These are phyloP conservation scores for Drosophila quinaria DNA, from an alignment of 2,888 invertebrate species.

Conservation along the genomic window DNA sequence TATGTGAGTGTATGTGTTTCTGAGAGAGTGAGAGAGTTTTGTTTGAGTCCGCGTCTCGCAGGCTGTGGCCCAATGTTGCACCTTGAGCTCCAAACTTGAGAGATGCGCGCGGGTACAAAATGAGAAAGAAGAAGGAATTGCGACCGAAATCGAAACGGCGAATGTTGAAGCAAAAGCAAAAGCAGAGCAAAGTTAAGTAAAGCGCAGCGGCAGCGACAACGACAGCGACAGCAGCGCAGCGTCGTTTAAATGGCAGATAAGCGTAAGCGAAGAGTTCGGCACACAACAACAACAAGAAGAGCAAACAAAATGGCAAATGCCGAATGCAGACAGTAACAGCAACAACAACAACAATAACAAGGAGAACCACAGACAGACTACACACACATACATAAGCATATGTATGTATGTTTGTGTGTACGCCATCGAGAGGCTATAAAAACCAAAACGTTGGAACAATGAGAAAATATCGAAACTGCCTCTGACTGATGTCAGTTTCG, in stretches of 20 bases:
- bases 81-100: conserved; percentile 60
- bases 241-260: conserved; percentile 58
- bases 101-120: conserved; percentile 53
- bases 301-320: conserved; percentile 55
- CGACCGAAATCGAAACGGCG: conserved; percentile 65
- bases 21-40: conserved; percentile 43
- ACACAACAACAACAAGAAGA: conserved; percentile 32
- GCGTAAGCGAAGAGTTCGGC: conserved; percentile 56
- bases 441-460: conserved; percentile 61
- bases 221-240: conserved; percentile 8
- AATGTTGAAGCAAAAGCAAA: conserved; percentile 43
- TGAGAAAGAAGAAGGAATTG: conserved; percentile 50
- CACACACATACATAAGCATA: conserved; percentile 1
- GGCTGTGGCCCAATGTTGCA: conserved; percentile 59
- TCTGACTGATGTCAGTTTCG: conserved; percentile 62
- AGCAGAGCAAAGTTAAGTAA: conserved; percentile 38
- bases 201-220: conserved; percentile 11
- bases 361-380: conserved; percentile 26
- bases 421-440: conserved; percentile 54
- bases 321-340: conserved; percentile 50
- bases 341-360: conserved; percentile 21
- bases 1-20: conserved; percentile 17
- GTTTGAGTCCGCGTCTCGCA: conserved; percentile 51
- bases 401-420: conserved; percentile 4
- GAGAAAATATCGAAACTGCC: conserved; percentile 56